Evolutionary conservation across 2,113 vertebrate genomes (phyloP).

Genomic region (Triplophysa dalaica): DNA sequence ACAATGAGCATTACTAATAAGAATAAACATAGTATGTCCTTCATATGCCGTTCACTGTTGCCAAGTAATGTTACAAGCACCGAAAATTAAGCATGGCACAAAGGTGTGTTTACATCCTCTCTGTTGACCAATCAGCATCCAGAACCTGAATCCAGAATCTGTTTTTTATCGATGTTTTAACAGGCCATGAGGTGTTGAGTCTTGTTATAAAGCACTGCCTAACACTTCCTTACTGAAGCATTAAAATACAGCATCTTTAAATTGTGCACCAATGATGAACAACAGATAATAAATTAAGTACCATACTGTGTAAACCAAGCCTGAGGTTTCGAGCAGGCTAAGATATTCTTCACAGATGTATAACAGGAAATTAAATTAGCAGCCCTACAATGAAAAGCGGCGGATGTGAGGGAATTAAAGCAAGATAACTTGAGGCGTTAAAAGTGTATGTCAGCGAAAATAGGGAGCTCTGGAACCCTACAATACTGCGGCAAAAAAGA

Average conservation of each 20-base stretch:
- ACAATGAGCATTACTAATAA: too few relatives aligned
- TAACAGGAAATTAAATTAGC: conserved; percentile 40
- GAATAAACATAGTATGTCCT: not conserved
- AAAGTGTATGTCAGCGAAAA: conserved; percentile 17
- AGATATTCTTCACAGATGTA: conserved; percentile 39
- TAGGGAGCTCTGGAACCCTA: not conserved
- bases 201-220: conserved; percentile 64
- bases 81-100: not conserved
- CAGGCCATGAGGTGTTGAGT: conserved; percentile 55
- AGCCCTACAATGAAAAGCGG: not conserved
- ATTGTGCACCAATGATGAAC: conserved; percentile 61
- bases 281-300: conserved; percentile 67
- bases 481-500: not conserved
- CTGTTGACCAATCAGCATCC: not conserved
- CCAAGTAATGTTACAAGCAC: not conserved
- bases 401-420: conserved; percentile 10
- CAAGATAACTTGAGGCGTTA: not conserved
- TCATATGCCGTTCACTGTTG: not conserved
- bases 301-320: conserved; percentile 63
- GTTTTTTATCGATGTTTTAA: conserved; percentile 58
- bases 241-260: conserved; percentile 49
- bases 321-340: conserved; percentile 17
- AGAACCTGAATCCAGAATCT: not conserved
- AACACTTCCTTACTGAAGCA: conserved; percentile 52
- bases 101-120: not conserved